Evolutionary conservation across 1,140 invertebrate species (phyloP).

Genomic region (Geopemphigus sp.): DNA sequence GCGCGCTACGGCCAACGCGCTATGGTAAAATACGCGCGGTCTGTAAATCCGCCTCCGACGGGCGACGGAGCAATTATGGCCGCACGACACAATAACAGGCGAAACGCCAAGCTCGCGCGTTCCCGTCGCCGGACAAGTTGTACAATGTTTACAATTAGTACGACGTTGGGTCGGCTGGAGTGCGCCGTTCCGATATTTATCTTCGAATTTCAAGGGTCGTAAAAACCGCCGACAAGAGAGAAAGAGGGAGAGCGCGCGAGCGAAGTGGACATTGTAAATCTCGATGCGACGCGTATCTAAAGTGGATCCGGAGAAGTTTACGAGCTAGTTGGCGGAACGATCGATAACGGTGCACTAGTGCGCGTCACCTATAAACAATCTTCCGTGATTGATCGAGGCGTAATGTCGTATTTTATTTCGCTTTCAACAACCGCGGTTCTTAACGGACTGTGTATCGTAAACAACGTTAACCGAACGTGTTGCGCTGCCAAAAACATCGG

Average conservation of each 20-base stretch:
- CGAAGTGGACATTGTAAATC: not conserved
- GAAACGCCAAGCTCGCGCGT: not conserved
- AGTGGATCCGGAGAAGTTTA: not conserved
- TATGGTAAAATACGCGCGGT: not conserved
- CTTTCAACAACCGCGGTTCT: not conserved
- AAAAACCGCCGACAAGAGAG: not conserved
- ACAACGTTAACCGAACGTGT: not conserved
- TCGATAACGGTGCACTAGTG: constrained; percentile 14
- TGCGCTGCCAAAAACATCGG: constrained; percentile 6
- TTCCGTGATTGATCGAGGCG: not conserved
- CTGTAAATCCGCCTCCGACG: not conserved
- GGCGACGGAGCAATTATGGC: not conserved
- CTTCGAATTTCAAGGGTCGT: constrained; percentile 10
- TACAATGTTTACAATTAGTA: constrained; percentile 6
- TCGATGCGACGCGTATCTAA: not conserved
- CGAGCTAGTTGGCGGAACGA: not conserved
- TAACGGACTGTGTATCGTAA: not conserved
- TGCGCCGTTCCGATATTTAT: not conserved
- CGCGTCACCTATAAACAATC: constrained; percentile 19
- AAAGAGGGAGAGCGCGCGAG: too few species aligned
- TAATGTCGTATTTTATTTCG: not conserved
- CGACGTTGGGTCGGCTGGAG: not conserved
- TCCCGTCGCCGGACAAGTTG: not conserved
- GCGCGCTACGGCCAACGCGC: not conserved
- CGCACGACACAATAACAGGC: not conserved